Conservation (phyloP, 2,888 invertebrate genomes). For the Agrotis clavis region DNA sequence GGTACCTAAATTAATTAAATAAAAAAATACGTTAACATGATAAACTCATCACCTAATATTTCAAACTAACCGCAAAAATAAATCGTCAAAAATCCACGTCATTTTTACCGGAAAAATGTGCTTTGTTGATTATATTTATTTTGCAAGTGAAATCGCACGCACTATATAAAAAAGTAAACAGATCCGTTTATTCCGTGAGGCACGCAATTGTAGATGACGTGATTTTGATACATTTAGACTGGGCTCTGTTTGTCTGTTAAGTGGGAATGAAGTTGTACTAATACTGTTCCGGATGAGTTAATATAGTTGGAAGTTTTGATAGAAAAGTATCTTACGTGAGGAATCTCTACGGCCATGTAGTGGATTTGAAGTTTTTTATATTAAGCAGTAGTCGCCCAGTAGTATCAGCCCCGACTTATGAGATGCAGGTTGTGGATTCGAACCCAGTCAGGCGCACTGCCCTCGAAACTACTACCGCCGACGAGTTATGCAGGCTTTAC, state of each 20-base stretch:
- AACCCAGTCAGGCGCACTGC: no score
- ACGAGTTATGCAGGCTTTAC: no score
- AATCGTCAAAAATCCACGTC: slow-evolving; percentile 22
- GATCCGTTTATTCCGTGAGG: slow-evolving; percentile 70
- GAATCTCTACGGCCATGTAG: no score
- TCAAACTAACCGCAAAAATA: slow-evolving; percentile 13
- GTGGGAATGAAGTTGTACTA: slow-evolving; percentile 32
- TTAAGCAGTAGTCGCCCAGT: no score
- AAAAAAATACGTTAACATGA: not conserved
- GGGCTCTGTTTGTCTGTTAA: slow-evolving; percentile 33
- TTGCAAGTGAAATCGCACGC: slow-evolving; percentile 65
- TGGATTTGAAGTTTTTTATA: no score
- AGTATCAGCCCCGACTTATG: no score
- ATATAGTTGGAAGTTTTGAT: not conserved
- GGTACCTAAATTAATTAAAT: not conserved
- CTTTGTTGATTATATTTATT: slow-evolving; percentile 57
- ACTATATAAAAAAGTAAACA: slow-evolving; percentile 62
- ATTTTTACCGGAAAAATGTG: slow-evolving; percentile 12
- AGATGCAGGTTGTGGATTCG: no score
- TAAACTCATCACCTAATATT: slow-evolving; percentile 22
- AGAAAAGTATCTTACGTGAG: not conserved
- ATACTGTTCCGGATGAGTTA: slow-evolving; percentile 2
- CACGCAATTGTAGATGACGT: slow-evolving; percentile 65
- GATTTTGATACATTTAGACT: slow-evolving; percentile 32
- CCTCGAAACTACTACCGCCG: no score